Evolutionary conservation across 1,140 invertebrate species (phyloP).

Genomic region (Hormaphis cornu): DNA sequence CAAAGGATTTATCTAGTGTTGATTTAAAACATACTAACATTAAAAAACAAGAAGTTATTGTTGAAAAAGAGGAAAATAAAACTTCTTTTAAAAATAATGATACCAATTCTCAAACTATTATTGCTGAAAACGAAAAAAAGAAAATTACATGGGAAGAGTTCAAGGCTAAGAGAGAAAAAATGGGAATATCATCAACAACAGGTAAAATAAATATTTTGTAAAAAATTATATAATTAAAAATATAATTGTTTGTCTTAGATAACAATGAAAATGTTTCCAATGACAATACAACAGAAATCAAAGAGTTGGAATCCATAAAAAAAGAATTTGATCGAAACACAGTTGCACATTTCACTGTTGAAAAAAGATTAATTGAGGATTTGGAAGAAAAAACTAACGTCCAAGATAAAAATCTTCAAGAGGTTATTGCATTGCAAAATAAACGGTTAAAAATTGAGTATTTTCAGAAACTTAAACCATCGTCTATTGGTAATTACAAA

Average conservation of each 20-base stretch:
- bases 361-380: not conserved
- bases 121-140: not conserved
- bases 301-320: not conserved
- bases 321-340: slow-evolving; percentile 19
- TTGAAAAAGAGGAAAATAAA: not conserved
- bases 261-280: not conserved
- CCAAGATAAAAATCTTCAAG: not conserved
- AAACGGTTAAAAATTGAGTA: slow-evolving; percentile 23
- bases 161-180: slow-evolving; percentile 18
- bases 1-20: not conserved
- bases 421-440: not conserved
- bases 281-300: not conserved
- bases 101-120: not conserved
- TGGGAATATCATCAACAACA: not conserved
- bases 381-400: not conserved
- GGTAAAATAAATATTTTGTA: not conserved
- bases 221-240: not conserved
- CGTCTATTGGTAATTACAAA: slow-evolving; percentile 15
- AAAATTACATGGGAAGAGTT: slow-evolving; percentile 22
- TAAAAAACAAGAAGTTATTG: not conserved
- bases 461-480: slow-evolving; percentile 5
- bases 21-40: not conserved
- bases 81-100: not conserved
- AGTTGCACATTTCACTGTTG: not conserved
- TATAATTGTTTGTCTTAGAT: not conserved